Evolutionary conservation across 2,888 invertebrate species (phyloP).

Genomic region (Leucoptera coffeella): DNA sequence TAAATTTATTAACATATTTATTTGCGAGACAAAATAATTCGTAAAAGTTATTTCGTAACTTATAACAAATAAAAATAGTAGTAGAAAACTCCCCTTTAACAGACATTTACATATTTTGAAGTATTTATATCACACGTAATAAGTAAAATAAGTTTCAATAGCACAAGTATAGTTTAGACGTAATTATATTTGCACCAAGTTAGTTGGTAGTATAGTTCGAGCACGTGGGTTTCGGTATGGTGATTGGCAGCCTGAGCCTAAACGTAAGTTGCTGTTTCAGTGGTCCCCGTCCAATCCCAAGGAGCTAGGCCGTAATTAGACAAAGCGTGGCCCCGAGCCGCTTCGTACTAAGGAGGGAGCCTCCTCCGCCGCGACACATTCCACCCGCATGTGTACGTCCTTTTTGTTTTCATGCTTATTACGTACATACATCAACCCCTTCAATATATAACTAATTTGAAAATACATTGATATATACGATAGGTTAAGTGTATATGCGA

Average conservation of each 20-base stretch:
- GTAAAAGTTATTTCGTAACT: too few relatives aligned
- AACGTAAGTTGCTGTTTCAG: slow-evolving; percentile 42
- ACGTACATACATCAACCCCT: too few relatives aligned
- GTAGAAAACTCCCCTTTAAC: too few relatives aligned
- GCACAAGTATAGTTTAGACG: background rate
- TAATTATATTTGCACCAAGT: background rate
- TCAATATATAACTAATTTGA: too few relatives aligned
- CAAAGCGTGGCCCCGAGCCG: slow-evolving; percentile 20
- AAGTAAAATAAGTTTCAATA: too few relatives aligned
- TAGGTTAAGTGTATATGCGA: too few relatives aligned
- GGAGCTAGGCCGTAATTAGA: slow-evolving; percentile 40
- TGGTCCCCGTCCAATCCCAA: slow-evolving; percentile 40
- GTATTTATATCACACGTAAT: too few relatives aligned
- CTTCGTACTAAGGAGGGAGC: slow-evolving; percentile 27
- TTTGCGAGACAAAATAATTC: background rate
- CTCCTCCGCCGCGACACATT: slow-evolving; percentile 40
- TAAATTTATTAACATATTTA: background rate
- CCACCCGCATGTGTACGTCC: slow-evolving; percentile 43
- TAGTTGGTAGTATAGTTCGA: slow-evolving; percentile 1
- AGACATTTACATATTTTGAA: too few relatives aligned
- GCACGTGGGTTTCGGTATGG: slow-evolving; percentile 19
- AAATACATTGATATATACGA: too few relatives aligned
- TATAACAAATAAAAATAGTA: too few relatives aligned
- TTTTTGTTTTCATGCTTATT: slow-evolving; percentile 27
- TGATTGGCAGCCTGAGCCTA: slow-evolving; percentile 19